These are phyloP conservation scores for Thalassophryne amazonica DNA, from an alignment of 2,797 vertebrate genomes.

Conservation along the genomic window DNA sequence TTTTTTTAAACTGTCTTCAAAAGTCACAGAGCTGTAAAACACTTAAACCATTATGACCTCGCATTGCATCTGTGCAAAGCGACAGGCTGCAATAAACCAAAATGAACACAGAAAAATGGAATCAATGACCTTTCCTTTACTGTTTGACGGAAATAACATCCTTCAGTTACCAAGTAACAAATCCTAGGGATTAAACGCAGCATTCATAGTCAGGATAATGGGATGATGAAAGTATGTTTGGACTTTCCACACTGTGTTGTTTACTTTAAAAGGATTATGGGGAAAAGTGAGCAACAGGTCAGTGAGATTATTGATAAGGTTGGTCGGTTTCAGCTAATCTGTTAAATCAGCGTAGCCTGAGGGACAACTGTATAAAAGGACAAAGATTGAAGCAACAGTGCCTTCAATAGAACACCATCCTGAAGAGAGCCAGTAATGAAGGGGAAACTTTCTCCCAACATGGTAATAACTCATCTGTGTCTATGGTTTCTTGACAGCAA, in stretches of 20 bases:
- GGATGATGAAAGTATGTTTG: constrained; percentile 52
- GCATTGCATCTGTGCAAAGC: not conserved
- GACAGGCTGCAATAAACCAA: not conserved
- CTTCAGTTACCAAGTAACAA: constrained; percentile 58
- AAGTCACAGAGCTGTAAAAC: not conserved
- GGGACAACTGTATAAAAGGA: constrained; percentile 65
- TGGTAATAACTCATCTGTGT: constrained; percentile 36
- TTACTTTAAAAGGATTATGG: constrained; percentile 61
- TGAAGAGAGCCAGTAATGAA: constrained; percentile 33
- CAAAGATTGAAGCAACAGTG: not conserved
- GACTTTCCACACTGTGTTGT: constrained; percentile 48
- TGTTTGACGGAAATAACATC: constrained; percentile 37
- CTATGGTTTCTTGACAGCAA: not conserved
- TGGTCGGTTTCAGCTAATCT: constrained; percentile 53
- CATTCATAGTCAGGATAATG: constrained; percentile 47
- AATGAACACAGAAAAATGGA: not conserved
- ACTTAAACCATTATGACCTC: not conserved
- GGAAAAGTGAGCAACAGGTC: constrained; percentile 41
- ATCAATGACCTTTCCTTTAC: constrained; percentile 18
- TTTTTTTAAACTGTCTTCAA: no score
- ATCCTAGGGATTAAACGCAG: constrained; percentile 52
- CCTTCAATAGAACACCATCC: constrained; percentile 26
- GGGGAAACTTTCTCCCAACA: constrained; percentile 32
- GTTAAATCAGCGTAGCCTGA: constrained; percentile 34
- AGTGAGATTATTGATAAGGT: constrained; percentile 68